Conservation (phyloP, 2,113 vertebrate genomes). For the Tamias sibiricus region DNA sequence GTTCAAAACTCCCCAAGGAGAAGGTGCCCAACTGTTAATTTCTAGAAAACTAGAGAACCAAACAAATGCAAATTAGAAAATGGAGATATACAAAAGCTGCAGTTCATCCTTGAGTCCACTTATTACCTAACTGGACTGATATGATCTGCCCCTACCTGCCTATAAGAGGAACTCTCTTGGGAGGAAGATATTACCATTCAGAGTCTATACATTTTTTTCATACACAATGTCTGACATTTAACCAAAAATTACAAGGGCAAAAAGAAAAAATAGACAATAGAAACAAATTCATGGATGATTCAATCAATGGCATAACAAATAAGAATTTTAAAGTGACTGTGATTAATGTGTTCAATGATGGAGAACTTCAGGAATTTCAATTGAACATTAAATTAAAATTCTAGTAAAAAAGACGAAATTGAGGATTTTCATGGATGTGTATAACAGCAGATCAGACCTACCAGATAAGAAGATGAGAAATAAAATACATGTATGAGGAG, state of each 20-base stretch:
- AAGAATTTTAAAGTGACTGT: not conserved
- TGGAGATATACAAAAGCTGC: not conserved
- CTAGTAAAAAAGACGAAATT: not conserved
- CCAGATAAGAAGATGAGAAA: not conserved
- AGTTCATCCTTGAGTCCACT: not conserved
- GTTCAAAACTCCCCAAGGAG: not conserved
- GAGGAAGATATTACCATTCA: not conserved
- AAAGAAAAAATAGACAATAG: not conserved
- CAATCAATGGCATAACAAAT: not conserved
- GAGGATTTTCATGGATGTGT: not conserved
- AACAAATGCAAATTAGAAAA: not conserved
- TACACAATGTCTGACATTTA: not conserved
- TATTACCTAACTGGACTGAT: not conserved
- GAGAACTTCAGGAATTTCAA: not conserved
- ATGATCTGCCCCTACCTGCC: not conserved
- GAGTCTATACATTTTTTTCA: not conserved
- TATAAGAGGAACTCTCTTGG: not conserved
- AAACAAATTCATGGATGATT: not conserved
- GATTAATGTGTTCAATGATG: not conserved
- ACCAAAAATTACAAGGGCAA: not conserved
- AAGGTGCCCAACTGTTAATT: not conserved
- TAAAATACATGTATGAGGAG: not conserved
- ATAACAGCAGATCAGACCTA: not conserved
- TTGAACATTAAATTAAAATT: slow-evolving; percentile 30
- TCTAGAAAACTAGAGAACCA: not conserved